Base-by-base conservation (phyloP, 1,140 invertebrate species). In the Megalonaias nervosa region DNA sequence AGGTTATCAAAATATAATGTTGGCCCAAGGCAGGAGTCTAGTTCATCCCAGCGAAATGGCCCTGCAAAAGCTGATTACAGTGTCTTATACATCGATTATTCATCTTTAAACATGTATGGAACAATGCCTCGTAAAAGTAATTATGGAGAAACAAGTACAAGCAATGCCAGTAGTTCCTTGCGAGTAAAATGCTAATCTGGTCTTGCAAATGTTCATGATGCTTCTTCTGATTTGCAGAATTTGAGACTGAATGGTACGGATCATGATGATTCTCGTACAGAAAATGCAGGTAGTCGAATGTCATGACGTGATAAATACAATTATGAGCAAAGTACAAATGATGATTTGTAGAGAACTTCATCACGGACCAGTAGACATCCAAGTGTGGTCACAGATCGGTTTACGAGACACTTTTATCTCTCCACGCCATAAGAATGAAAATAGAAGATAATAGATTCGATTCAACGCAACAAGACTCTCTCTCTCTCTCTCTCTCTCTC, bases 31-130 rank as follows among this genome's bases (percentile, higher is more conserved):
- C 74, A 74, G 59, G 38, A 68, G 71, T 74, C 38, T 58, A 70
- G 75, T 62, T 69, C 75, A 26, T 60, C 77, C 15, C 68, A 48
- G 21, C 48, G 71, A 9, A 76, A 60, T 62, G 84, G 84, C 17
- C 86, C 86, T 15, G 15, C 86, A 26, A 86, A 84, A 75, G 85
- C 82, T 60, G 83, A 86, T 60, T 82, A 86, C 9, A 78, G n/a
- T 75, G 57, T 59, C 21, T 75, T 77, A 66, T 62, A 26, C 38
- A 58, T 26, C 65, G 48, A 74, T 0, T 83, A 81, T 67, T 75
- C 73, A 31, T 69, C 69, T 58, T 74, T 68, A 74, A 74, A 74
- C 64, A 74, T 60, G 17, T 23, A 12, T 60, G 38, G 58, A 48
- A 56, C 26, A 26, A 23, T 67, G 26, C 19, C 31, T 13, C 48